Base-by-base conservation (phyloP, 2,113 vertebrate genomes). In the Lates calcarifer region DNA sequence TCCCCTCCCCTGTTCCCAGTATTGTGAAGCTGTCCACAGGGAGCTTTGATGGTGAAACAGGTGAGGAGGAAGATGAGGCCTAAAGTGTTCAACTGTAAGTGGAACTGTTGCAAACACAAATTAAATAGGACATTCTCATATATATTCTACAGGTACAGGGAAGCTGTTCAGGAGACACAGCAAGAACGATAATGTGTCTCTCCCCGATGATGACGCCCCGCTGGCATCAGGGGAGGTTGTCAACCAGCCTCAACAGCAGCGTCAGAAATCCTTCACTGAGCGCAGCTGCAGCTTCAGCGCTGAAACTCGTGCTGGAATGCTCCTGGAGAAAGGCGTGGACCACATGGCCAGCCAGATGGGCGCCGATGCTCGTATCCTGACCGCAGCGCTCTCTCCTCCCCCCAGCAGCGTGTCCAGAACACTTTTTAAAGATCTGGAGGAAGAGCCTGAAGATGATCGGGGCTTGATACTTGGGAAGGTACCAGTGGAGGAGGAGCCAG, bases 221-320 rank as follows among this genome's bases (percentile, higher is more conserved):
- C 93, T 93, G 41, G 28, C 79, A 0, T 15, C 80, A 0, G 92
- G 72, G 33, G 95, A 96, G 3, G 94, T 78, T 67, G 85, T 86
- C 63, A 92, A 95, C 56, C 96, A 94, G 92, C 0, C 95, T 20
- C 96, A 96, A 47, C 96, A 96, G 82, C 98, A 96, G 94, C 85
- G 96, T 17, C 96, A 96, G 82, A 98, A 97, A 74, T 76, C 95
- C 73, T 98, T 98, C 74, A 72, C 96, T 3, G 97, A 98, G 79
- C 97, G 97, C 86, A 99, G 96, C 89, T 98, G 97, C 81, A 99
- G 98, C 90, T 99, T 99, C 85, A 99, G 96, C 39, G 96, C 95
- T 35, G 97, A 98, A 89, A 98, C 94, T 58, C 96, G 95, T 57
- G 96, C 97, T 0, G 96, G 96, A 65, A 98, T 98, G 97, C 95